Base-by-base conservation (phyloP, 1,140 invertebrate species). In the Hypsibius dujardini region DNA sequence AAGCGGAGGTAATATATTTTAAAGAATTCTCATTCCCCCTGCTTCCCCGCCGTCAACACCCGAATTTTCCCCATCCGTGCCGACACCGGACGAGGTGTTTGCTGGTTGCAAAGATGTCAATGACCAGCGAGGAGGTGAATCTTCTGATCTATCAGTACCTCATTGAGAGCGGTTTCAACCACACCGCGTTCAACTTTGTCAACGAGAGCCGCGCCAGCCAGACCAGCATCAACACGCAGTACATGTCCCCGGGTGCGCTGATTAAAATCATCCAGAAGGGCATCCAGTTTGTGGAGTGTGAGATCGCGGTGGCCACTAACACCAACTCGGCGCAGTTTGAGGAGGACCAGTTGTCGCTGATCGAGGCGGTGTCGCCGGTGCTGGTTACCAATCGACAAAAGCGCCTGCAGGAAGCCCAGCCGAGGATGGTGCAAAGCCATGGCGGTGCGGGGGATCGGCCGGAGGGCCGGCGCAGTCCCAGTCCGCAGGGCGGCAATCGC, bases 81-180 rank as follows among this genome's bases (percentile, higher is more conserved):
- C 28, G 28, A 28, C 28, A 28, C 28, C 28, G 28, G 28, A 28
- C 28, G 50, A 56, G 7, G n/a, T 56, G n/a, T n/a, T n/a, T 56
- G 50, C 50, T 56, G 7, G 50, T 12, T 46, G 56, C 72, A 77
- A 83, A 75, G 74, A 95, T 97, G 94, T 96, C 92, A 86, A 96
- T 97, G 81, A 93, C 91, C 75, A 96, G 92, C 80, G 95, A 98
- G 81, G 95, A 98, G 86, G 93, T 99, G 0, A 98, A 99, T 81
- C 98, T 95, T 82, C 83, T 99, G 73, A 93, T 99, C 71, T 99
- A 98, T 79, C 85, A 95, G 77, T 98, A 99, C 80, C 84, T 99
- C 50, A 67, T 67, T 94, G 98, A 81, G 95, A 98, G 83, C 96
- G 94, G 95, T 59, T 98, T 97, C 79, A 86, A 90, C 75, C 95